A percentile compares a stretch with the other conserved stretches of the same genome.
phyloP scores from a whole-genome alignment of 2,888 invertebrate species.

The Creontiades dilutus region DNA sequence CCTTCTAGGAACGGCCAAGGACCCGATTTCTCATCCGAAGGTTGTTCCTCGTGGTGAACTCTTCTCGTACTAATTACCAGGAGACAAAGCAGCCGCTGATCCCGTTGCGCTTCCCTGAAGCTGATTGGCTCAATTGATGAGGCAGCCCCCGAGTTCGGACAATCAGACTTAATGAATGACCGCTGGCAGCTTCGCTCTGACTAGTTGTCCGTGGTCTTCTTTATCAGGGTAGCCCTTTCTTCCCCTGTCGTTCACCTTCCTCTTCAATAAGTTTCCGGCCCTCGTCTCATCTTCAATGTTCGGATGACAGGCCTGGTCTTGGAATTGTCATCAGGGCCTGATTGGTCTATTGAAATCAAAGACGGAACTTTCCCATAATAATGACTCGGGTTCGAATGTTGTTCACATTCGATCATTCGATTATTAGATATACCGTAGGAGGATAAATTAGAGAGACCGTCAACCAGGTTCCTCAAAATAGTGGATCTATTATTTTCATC shows the following conservation, averaged over 20 bases:
- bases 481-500: too few relatives aligned
- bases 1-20: background rate
- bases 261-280: background rate
- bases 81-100: constrained; percentile 47
- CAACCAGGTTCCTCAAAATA: too few relatives aligned
- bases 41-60: background rate
- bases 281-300: background rate
- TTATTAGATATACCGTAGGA: too few relatives aligned
- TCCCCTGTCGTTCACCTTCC: background rate
- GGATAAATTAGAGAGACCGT: too few relatives aligned
- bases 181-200: background rate
- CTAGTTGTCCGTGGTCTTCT: background rate
- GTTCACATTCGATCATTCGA: background rate
- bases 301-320: background rate
- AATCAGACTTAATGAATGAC: constrained; percentile 51
- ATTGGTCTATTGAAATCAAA: background rate
- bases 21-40: background rate
- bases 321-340: background rate
- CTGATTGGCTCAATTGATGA: constrained; percentile 50
- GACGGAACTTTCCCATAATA: background rate
- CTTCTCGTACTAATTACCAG: constrained; percentile 13
- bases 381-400: background rate
- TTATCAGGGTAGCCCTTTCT: background rate
- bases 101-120: background rate
- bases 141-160: constrained; percentile 18